These are phyloP conservation scores for Tauraco erythrolophus DNA, from an alignment of 2,113 vertebrate species.

Conservation along the genomic window DNA sequence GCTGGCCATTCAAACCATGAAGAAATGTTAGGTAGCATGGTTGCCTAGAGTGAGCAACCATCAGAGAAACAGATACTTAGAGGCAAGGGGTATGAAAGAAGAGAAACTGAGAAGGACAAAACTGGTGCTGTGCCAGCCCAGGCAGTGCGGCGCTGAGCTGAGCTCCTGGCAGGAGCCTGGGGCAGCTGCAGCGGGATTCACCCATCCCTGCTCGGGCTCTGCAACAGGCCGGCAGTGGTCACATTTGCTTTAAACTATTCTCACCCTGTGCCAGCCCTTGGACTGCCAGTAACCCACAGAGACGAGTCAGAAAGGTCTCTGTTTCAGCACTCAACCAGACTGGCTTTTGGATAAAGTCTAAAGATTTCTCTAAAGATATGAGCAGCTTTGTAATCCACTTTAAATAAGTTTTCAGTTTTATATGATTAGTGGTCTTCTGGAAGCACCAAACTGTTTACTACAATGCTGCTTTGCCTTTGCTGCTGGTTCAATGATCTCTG, in stretches of 20 bases:
- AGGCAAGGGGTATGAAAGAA: neutral
- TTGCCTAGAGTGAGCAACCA: neutral
- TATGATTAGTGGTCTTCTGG: neutral
- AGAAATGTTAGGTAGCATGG: neutral
- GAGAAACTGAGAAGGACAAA: accelerated
- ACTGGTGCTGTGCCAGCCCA: neutral
- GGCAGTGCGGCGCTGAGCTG: accelerated
- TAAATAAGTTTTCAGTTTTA: neutral
- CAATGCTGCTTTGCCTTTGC: neutral
- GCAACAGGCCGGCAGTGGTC: neutral
- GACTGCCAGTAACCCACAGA: neutral
- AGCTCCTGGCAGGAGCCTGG: accelerated
- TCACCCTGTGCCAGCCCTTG: neutral
- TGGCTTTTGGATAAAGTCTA: neutral
- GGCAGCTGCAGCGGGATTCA: neutral
- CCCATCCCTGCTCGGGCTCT: neutral
- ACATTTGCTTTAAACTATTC: neutral
- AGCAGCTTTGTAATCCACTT: neutral
- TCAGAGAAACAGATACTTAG: neutral
- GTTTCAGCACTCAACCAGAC: neutral
- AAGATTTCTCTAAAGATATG: neutral
- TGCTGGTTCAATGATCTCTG: neutral
- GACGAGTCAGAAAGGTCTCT: neutral
- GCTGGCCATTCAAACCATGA: neutral
- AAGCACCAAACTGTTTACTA: neutral